These are phyloP conservation scores for Procambarus clarkii DNA, from an alignment of 1,140 invertebrate genomes.

Conservation along the genomic window DNA sequence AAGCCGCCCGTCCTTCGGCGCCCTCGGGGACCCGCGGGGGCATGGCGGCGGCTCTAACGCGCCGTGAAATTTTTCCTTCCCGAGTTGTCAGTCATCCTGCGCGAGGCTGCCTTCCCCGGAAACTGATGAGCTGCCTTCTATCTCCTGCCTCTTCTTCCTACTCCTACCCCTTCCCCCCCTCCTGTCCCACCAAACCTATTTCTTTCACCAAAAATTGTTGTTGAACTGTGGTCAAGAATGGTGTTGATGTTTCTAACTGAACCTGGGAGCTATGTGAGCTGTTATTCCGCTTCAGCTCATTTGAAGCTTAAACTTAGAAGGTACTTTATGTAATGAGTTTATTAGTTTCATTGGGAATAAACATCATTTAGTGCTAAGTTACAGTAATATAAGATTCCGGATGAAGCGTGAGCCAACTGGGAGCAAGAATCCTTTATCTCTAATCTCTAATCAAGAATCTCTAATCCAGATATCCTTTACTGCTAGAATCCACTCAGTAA, in stretches of 20 bases:
- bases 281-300: neutral
- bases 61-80: constrained; percentile 58
- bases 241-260: neutral
- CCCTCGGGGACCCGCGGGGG: neutral
- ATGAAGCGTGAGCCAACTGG: no score
- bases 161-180: neutral
- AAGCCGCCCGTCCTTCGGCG: neutral
- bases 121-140: neutral
- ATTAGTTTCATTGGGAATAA: no score
- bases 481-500: no score
- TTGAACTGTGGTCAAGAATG: no score
- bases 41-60: constrained; percentile 22
- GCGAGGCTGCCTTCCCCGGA: constrained; percentile 23
- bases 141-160: neutral
- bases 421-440: no score
- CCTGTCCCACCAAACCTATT: neutral
- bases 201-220: neutral
- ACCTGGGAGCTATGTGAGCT: no score
- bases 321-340: no score
- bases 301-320: neutral
- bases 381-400: no score
- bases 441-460: no score
- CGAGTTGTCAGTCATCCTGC: constrained; percentile 54
- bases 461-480: no score
- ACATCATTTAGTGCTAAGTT: no score